A percentile compares a stretch with the other conserved stretches of the same genome.
Evolutionary conservation across 2,113 vertebrate genomes (phyloP).

Genomic region (Poecile atricapillus): DNA sequence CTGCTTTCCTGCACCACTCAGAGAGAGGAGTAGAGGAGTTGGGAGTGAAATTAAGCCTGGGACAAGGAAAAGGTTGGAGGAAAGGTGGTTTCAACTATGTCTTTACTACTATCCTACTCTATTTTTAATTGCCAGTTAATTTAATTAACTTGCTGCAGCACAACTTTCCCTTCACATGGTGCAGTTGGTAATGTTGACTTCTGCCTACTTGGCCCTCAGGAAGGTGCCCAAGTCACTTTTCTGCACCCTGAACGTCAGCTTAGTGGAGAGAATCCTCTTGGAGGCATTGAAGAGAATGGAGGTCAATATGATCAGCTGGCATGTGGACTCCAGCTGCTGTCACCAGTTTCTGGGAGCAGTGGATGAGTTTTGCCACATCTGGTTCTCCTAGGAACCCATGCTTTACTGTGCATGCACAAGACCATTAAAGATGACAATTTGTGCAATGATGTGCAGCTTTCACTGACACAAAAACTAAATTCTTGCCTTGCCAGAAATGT

Average conservation of each 20-base stretch:
- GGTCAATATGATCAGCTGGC: neutral
- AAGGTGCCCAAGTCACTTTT: neutral
- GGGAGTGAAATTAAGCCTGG: neutral
- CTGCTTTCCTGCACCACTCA: neutral
- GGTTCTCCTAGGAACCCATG: neutral
- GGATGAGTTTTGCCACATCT: neutral
- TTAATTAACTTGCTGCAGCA: neutral
- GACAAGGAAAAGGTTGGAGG: neutral
- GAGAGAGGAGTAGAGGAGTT: neutral
- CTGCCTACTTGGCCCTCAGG: neutral
- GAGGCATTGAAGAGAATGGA: fast-evolving
- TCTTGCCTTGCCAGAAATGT: neutral
- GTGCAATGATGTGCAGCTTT: neutral
- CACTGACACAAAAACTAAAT: neutral
- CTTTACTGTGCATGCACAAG: neutral
- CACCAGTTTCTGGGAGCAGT: neutral
- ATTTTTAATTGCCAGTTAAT: neutral
- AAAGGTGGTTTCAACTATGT: neutral
- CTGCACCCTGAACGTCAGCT: neutral
- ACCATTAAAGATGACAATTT: neutral
- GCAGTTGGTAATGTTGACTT: neutral
- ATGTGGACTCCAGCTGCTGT: neutral
- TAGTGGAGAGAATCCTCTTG: neutral
- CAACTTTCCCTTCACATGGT: neutral
- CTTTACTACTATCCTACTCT: neutral